phyloP scores from a whole-genome alignment of 1,140 invertebrate genomes.

The Philaenus spumarius region DNA sequence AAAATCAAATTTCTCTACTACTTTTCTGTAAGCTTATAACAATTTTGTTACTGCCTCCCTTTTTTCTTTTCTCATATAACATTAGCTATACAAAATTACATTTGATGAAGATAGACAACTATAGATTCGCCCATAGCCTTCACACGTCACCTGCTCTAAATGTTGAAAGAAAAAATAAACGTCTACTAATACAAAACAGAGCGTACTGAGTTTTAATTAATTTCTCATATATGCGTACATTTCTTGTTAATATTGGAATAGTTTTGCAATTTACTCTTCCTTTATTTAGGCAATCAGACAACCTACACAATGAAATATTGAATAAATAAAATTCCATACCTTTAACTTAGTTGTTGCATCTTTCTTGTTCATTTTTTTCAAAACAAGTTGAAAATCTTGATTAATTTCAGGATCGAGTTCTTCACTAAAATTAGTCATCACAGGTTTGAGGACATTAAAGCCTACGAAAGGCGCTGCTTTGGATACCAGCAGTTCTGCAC shows the following conservation, averaged over 20 bases:
- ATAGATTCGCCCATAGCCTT: no score
- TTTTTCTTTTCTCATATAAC: no score
- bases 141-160: no score
- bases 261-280: not conserved
- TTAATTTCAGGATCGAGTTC: conserved; percentile 51
- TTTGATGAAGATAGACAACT: no score
- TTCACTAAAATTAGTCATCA: conserved; percentile 33
- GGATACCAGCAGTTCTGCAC: conserved; percentile 61
- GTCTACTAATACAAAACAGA: no score
- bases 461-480: conserved; percentile 55
- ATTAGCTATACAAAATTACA: no score
- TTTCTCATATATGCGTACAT: no score
- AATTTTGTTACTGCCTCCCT: no score
- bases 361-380: conserved; percentile 77
- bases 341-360: conserved; percentile 80
- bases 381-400: conserved; percentile 53
- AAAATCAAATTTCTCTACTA: no score
- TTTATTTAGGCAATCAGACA: conserved; percentile 6
- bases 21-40: no score
- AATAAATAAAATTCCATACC: conserved; percentile 40
- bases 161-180: no score
- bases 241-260: not conserved
- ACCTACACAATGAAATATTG: not conserved
- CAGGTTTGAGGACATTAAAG: conserved; percentile 54
- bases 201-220: no score